These are phyloP conservation scores for Muntiacus reevesi DNA, from an alignment of 2,113 vertebrate species.

Conservation along the genomic window DNA sequence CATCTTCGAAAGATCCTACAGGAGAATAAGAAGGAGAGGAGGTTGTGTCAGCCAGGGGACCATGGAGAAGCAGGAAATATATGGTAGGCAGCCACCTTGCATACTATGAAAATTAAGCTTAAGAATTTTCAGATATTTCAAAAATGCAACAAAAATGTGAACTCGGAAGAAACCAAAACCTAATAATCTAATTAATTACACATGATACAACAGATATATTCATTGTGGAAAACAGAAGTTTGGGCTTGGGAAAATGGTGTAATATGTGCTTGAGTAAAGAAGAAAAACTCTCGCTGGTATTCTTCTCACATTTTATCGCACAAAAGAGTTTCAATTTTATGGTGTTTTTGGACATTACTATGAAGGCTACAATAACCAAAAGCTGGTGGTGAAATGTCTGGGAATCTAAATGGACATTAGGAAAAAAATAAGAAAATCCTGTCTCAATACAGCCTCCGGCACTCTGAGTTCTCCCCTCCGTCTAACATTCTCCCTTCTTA, in stretches of 20 bases:
- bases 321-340: neutral
- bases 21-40: neutral
- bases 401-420: neutral
- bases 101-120: neutral
- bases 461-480: neutral
- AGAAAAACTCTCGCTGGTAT: neutral
- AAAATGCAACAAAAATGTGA: neutral
- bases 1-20: constrained; percentile 87
- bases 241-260: neutral
- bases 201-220: neutral
- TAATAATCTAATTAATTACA: neutral
- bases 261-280: neutral
- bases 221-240: neutral
- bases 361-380: constrained; percentile 42
- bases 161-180: neutral
- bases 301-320: neutral
- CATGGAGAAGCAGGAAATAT: neutral
- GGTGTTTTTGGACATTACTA: neutral
- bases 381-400: constrained; percentile 28
- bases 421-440: neutral
- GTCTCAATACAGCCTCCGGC: neutral
- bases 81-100: neutral
- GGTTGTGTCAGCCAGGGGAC: constrained; percentile 29
- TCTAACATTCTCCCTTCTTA: neutral
- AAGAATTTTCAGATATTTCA: neutral